Base-by-base conservation (phyloP, 2,888 invertebrate genomes). In the Agrilus mali region DNA sequence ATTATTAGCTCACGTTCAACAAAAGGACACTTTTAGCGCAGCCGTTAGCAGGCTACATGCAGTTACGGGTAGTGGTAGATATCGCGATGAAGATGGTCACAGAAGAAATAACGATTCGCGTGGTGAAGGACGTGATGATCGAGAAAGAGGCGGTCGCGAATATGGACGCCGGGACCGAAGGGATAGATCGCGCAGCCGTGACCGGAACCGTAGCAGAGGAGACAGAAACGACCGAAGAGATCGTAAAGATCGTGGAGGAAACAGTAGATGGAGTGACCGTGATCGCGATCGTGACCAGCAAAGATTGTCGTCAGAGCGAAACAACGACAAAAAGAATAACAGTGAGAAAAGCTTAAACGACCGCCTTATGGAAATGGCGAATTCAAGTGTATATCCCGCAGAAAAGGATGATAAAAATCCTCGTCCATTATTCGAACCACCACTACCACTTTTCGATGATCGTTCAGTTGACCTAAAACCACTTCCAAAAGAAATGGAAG, bases 1-100 rank as follows among this genome's bases (percentile, higher is more conserved):
- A 48, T 60, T 78, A 59, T 64, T 79, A 10, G 76, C 58, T 10
- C 49, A 55, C 43, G 52, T 53, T 17, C 50, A 54, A 36, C 53
- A 52, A 36, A 51, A 50, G 40, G 50, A 41, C 13, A 53, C 46
- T 44, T 44, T 52, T n/a, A 52, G 46, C 40, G 47, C 50, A 13
- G 52, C 47, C 2, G 50, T 53, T 20, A 50, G 47, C 39, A 37
- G 53, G 17, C 44, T 51, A 15, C 50, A 50, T 45, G 49, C 50
- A 10, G 47, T 47, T 16, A 39, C 43, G 10, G 44, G 43, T 40
- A 39, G 49, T 37, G 38, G 41, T 15, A 47, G 42, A 34, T 32
- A 40, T 8, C 39, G 40, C 7, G 43, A 46, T 1, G 14, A 42
- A n/a, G 43, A 38, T 12, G 44, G 39, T 40, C 36, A 52, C 5